Percentiles rank a stretch among this genome's conserved stretches.
Conservation (phyloP, 2,888 invertebrate species). For the Zaprionus bogoriensis region DNA sequence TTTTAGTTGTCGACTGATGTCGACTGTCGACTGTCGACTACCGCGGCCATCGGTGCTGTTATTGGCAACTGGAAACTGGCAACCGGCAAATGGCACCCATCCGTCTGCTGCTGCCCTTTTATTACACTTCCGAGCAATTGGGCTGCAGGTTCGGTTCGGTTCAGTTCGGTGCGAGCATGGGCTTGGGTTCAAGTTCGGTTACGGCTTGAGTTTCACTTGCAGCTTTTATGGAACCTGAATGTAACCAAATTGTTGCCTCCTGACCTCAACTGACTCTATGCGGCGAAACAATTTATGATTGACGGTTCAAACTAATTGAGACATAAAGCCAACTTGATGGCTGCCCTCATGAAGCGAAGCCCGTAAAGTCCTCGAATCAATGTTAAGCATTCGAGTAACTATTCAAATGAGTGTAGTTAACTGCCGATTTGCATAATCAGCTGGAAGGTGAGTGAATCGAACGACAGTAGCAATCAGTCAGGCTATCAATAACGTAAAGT, state of each 20-base stretch:
- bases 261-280: conserved; percentile 1
- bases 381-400: conserved; percentile 26
- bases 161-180: conserved; percentile 17
- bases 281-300: conserved; percentile 43
- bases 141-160: conserved; percentile 9
- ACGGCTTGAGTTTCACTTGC: conserved; percentile 15
- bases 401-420: conserved; percentile 8
- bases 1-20: conserved; percentile 67
- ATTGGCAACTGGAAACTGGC: conserved; percentile 8
- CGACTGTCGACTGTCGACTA: conserved; percentile 31
- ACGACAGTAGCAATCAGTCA: background rate
- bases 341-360: conserved; percentile 48
- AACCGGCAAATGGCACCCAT: conserved; percentile 31
- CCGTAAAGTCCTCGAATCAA: conserved; percentile 44
- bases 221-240: conserved; percentile 44
- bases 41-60: conserved; percentile 13
- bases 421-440: conserved; percentile 42
- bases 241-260: conserved; percentile 54
- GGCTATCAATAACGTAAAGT: background rate
- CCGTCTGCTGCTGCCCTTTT: conserved; percentile 20
- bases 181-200: conserved; percentile 12
- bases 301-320: conserved; percentile 64
- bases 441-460: background rate
- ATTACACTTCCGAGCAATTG: conserved; percentile 27
- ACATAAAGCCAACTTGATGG: conserved; percentile 65